These are phyloP conservation scores for Conger conger DNA, from an alignment of 2,113 vertebrate genomes.

Conservation along the genomic window DNA sequence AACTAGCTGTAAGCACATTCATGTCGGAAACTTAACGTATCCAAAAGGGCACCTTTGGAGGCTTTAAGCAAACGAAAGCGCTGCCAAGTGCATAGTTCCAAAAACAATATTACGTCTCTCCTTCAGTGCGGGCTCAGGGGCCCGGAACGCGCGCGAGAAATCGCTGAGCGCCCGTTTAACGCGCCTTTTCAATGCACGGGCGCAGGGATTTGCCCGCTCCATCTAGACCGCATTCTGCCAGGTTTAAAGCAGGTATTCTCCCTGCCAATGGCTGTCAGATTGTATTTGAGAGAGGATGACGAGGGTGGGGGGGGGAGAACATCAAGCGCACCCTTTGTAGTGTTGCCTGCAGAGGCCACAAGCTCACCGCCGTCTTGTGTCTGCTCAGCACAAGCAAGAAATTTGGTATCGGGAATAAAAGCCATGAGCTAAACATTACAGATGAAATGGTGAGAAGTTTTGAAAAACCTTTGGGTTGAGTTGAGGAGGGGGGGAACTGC, in stretches of 20 bases:
- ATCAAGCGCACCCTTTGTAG: background rate
- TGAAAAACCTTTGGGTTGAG: background rate
- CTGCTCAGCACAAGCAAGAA: constrained; percentile 18
- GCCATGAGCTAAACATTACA: constrained; percentile 10
- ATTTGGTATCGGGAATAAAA: background rate
- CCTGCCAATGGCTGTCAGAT: constrained; percentile 74
- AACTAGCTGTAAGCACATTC: background rate
- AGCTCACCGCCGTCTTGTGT: background rate
- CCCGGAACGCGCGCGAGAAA: constrained; percentile 33
- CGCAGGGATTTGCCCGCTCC: constrained; percentile 70
- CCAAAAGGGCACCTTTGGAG: background rate
- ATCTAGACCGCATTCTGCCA: constrained; percentile 65
- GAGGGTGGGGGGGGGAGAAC: background rate
- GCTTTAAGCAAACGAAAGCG: too few relatives aligned
- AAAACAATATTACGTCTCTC: background rate
- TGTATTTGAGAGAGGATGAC: constrained; percentile 63
- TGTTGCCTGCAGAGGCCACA: background rate
- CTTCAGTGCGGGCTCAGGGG: background rate
- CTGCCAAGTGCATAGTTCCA: background rate
- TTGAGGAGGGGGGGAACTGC: background rate
- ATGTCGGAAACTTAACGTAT: background rate
- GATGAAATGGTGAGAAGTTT: background rate
- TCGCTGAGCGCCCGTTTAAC: constrained; percentile 61
- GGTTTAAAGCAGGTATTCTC: constrained; percentile 72
- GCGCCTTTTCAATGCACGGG: constrained; percentile 51